Evolutionary conservation across 2,888 invertebrate genomes (phyloP), one percentile per base, ranked within the genome.

Genomic region (Galeruca laticollis): DNA sequence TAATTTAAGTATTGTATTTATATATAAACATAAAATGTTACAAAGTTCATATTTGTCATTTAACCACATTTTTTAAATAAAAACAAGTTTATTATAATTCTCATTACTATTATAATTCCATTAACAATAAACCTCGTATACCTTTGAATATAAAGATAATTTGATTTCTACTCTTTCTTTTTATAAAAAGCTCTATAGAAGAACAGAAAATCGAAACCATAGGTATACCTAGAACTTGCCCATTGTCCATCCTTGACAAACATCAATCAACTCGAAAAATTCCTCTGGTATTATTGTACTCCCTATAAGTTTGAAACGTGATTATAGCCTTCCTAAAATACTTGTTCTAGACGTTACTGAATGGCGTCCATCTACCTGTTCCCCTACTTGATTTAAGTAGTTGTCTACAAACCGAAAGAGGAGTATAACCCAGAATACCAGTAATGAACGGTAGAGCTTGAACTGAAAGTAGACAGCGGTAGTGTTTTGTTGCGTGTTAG

Each of bases 341-440:
- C 33, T 26, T 57, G 57, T 57, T 65, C 49, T 65, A 35, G 57
- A 59, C 64, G 54, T 6, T 54, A 31, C 35, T 18, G 56, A 57
- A 35, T 20, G 57, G 49, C 43, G 57, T 57, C 57, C 47, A 57
- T 70, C 62, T 71, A 71, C 71, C 71, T 71, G 71, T 67, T 64
- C 64, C 60, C 71, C 63, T 68, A 54, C 67, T 60, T 60, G 52
- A 56, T 21, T 35, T 54, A 60, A 57, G 56, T 33, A 57, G 31
- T 57, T 62, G 62, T 60, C 67, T 60, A 60, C 47, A 49, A 68
- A 51, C 60, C 52, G 59, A 62, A 68, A 71, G 61, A 68, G 60
- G 47, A 61, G 64, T 60, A 68, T 67, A 68, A 71, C 60, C 60
- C 68, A 59, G 59, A 59, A 60, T 60, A 47, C 59, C 60, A 60